Evolutionary conservation across 1,140 invertebrate species (phyloP).

Genomic region (Bombyx mandarina): DNA sequence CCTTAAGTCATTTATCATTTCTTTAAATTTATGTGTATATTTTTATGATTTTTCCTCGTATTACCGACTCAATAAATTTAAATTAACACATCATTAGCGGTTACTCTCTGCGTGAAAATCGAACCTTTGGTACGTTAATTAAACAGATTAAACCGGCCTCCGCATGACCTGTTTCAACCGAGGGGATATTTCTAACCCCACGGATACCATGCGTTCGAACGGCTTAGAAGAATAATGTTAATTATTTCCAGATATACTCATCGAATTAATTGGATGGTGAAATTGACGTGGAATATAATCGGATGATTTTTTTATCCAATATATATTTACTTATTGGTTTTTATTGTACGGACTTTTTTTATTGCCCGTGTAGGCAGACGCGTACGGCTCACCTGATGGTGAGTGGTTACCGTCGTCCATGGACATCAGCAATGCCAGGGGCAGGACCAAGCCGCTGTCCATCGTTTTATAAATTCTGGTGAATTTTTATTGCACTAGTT

Average conservation of each 20-base stretch:
- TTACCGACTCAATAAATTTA: conserved; percentile 1
- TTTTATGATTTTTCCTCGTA: background rate
- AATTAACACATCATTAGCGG: conserved; percentile 41
- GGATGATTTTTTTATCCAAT: background rate
- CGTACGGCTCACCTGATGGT: too few relatives aligned
- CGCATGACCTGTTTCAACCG: conserved; percentile 40
- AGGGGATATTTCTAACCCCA: conserved; percentile 23
- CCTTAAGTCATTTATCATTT: too few relatives aligned
- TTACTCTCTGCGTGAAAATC: conserved; percentile 29
- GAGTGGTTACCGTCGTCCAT: too few relatives aligned
- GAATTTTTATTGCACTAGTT: too few relatives aligned
- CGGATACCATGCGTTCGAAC: conserved; percentile 24
- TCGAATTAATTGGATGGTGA: conserved; percentile 23
- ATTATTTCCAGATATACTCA: conserved; percentile 40
- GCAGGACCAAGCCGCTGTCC: too few relatives aligned
- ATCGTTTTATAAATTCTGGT: too few relatives aligned
- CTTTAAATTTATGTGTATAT: too few relatives aligned
- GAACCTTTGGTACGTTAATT: conserved; percentile 41
- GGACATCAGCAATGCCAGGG: too few relatives aligned
- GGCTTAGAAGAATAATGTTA: conserved; percentile 35
- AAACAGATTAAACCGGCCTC: conserved; percentile 30
- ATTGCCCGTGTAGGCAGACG: too few relatives aligned
- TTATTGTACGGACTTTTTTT: too few relatives aligned
- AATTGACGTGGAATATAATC: background rate
- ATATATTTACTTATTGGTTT: background rate